Conservation (phyloP, 1,140 invertebrate species). For the Penaeus chinensis region DNA sequence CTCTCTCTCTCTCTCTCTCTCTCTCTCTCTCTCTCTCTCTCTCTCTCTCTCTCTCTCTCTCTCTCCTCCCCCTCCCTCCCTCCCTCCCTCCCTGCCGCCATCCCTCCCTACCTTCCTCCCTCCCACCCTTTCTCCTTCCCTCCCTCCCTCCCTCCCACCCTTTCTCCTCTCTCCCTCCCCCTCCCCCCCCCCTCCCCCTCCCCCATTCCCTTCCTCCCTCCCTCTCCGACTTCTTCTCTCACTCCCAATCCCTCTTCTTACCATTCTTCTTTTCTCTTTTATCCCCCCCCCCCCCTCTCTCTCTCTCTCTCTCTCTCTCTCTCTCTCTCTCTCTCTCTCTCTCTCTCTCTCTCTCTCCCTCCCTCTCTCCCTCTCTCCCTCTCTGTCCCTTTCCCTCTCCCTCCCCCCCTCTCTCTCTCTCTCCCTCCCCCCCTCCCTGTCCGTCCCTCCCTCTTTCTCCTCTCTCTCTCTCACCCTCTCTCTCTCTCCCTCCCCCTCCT, state of each 20-base stretch:
- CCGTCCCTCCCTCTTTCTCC: neutral
- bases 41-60: too few relatives aligned
- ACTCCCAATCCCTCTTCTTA: neutral
- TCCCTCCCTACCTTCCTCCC: neutral
- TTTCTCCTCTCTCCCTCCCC: too few relatives aligned
- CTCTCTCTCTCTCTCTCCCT: neutral
- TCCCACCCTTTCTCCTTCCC: too few relatives aligned
- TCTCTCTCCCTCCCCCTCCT: neutral
- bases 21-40: too few relatives aligned
- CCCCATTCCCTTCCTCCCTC: neutral
- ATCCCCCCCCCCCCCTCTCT: neutral
- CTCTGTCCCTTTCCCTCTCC: too few relatives aligned
- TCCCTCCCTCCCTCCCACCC: too few relatives aligned
- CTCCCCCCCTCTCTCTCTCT: conserved; percentile 1
- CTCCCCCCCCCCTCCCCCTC: neutral
- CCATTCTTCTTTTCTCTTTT: neutral
- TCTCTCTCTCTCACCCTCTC: neutral
- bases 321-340: too few relatives aligned
- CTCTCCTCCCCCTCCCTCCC: too few relatives aligned
- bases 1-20: too few relatives aligned
- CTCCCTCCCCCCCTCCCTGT: neutral
- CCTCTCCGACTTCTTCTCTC: neutral
- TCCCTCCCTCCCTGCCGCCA: too few relatives aligned
- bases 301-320: conserved; percentile 2
- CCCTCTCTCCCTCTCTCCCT: conserved; percentile 7